Base-by-base conservation (phyloP, 2,797 vertebrate genomes). In the Gastrophryne carolinensis region DNA sequence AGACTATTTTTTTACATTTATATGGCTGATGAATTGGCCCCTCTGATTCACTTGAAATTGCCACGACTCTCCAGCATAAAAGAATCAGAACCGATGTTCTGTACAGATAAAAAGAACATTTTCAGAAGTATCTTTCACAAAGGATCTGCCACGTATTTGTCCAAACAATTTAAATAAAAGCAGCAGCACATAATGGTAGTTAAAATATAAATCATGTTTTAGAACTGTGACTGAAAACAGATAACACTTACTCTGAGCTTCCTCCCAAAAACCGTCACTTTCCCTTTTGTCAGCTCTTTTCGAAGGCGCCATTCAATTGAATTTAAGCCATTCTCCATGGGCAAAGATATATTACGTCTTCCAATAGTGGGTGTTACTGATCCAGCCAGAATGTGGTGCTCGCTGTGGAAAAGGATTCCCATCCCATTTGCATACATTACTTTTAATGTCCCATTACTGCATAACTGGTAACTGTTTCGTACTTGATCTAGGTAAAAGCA, bases 341-440 rank as follows among this genome's bases (percentile, higher is more conserved):
- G 98, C 76, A 99, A 89, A 5, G 95, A 97, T 92, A 99, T 98
- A 89, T 99, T 99, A 82, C 97, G 95, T 65, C 96, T 94, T n/a
- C 97, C 96, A 1, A 98, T 98, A 9, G 97, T 98, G 61, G 98
- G 98, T 83, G 96, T 99, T 79, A 98, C 93, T 13, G 97, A 97
- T 29, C 98, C 98, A 0, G 97, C 95, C 30, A 99, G 91, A 84
- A 99, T 96, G 80, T 99, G 98, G 19, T 97, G 98, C 84, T 99
- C 98, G 0, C 96, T 99, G 88, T 98, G 97, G 86, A 98, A 99
- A 87, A 96, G 98, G 89, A 99, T 98, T 15, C 94, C 95, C 97
- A 99, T 98, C 34, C 98, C 97, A 15, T 99, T 99, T 83, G 98
- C 97, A 17, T 99, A 99, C 95, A 97, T 94, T 84, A 99, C 97